Percentiles rank a stretch among this genome's conserved stretches.
phyloP scores from a whole-genome alignment of 2,113 vertebrate genomes.

The Silurus asotus region DNA sequence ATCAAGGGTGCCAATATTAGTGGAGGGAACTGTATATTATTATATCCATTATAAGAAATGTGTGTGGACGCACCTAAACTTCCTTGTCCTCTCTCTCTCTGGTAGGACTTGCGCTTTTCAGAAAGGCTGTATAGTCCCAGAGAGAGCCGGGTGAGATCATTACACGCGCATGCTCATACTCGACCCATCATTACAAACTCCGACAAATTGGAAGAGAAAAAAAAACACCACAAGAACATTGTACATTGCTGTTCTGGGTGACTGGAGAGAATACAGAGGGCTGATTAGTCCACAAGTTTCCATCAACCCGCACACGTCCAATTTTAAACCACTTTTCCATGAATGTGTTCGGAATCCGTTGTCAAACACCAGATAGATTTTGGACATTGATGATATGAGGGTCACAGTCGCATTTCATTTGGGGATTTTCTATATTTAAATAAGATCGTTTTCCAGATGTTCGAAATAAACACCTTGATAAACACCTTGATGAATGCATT shows the following conservation, averaged over 20 bases:
- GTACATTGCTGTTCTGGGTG: neutral
- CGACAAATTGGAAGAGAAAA: neutral
- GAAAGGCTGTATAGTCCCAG: conserved; percentile 76
- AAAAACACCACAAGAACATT: neutral
- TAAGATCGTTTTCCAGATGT: neutral
- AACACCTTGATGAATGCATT: neutral
- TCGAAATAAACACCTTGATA: neutral
- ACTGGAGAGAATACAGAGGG: neutral
- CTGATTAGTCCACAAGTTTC: neutral
- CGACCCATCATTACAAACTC: neutral
- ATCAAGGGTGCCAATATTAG: too few species aligned
- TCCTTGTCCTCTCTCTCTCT: conserved; percentile 49
- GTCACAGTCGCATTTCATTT: too few species aligned
- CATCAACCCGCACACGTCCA: neutral
- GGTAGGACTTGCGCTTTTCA: conserved; percentile 64
- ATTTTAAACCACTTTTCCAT: neutral
- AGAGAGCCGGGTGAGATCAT: conserved; percentile 70
- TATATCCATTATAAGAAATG: neutral
- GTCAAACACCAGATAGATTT: neutral
- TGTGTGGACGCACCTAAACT: conserved; percentile 21
- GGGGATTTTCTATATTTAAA: too few species aligned
- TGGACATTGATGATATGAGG: neutral
- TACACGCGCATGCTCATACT: conserved; percentile 5
- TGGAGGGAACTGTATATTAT: neutral
- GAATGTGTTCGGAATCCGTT: neutral